Evolutionary conservation across 1,140 invertebrate species (phyloP).

Genomic region (Pentalonia nigronervosa): DNA sequence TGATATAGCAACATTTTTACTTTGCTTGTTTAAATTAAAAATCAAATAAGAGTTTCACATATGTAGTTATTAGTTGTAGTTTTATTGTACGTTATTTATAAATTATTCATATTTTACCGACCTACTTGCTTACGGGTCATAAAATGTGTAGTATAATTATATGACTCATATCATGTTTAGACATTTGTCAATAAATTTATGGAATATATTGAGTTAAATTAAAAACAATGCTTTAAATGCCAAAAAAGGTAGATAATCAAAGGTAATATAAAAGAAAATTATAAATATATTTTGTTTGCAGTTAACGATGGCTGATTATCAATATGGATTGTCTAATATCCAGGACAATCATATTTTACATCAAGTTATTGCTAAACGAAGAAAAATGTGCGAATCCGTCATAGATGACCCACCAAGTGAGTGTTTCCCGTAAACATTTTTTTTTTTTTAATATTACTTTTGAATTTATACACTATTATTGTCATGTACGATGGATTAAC

Average conservation of each 20-base stretch:
- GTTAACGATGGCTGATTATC: constrained; percentile 30
- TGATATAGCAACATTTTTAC: background rate
- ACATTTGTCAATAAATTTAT: background rate
- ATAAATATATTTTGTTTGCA: background rate
- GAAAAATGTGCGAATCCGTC: constrained; percentile 13
- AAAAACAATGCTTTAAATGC: background rate
- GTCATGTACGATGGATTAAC: background rate
- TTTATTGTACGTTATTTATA: background rate
- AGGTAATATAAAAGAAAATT: background rate
- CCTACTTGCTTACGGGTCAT: background rate
- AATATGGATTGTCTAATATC: constrained; percentile 44
- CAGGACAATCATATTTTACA: constrained; percentile 39
- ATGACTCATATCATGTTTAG: background rate
- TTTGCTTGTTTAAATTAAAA: background rate
- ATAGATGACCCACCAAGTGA: background rate
- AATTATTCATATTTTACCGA: background rate
- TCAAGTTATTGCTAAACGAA: constrained; percentile 26
- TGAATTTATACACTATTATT: background rate
- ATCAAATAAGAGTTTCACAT: background rate
- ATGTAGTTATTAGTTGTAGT: background rate
- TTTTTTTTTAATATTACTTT: background rate
- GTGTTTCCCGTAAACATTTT: background rate
- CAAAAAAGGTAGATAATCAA: background rate
- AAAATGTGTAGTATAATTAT: background rate
- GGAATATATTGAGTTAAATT: background rate